phyloP scores from a whole-genome alignment of 2,888 invertebrate species.

The Agrotis exclamationis region DNA sequence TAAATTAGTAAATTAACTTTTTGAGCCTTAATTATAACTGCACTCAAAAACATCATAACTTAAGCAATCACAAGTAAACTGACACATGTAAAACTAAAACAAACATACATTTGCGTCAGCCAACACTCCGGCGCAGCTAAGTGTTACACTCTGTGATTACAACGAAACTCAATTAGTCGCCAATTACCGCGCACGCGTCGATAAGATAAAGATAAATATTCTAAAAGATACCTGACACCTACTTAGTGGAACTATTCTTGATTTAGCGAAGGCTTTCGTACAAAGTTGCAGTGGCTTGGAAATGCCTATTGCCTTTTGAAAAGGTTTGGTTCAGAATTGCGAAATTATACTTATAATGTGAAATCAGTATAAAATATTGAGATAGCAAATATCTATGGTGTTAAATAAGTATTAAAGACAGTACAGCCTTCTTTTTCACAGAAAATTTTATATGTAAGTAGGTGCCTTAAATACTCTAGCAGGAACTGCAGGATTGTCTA shows the following conservation, averaged over 20 bases:
- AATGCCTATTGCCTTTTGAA: conserved; percentile 2
- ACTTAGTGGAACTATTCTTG: conserved; percentile 68
- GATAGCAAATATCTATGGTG: too few species aligned
- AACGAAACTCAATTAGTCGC: conserved; percentile 88
- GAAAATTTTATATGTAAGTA: not conserved
- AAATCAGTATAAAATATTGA: too few species aligned
- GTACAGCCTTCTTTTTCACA: not conserved
- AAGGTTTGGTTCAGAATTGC: not conserved
- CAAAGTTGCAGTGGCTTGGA: conserved; percentile 31
- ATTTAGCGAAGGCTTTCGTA: conserved; percentile 40
- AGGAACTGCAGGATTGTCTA: too few species aligned
- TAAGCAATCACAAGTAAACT: conserved; percentile 45
- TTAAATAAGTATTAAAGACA: too few species aligned
- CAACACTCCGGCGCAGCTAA: conserved; percentile 66
- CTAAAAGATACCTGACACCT: conserved; percentile 84
- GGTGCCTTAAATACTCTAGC: too few species aligned
- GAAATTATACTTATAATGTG: not conserved
- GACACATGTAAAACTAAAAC: conserved; percentile 61
- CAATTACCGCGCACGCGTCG: conserved; percentile 80
- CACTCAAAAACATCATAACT: not conserved
- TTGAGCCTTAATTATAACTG: not conserved
- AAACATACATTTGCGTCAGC: conserved; percentile 67
- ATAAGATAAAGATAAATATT: conserved; percentile 85
- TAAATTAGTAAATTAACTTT: too few species aligned
- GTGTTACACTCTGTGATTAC: conserved; percentile 82